Conservation (phyloP, 2,797 vertebrate genomes). For the Anguilla anguilla region DNA sequence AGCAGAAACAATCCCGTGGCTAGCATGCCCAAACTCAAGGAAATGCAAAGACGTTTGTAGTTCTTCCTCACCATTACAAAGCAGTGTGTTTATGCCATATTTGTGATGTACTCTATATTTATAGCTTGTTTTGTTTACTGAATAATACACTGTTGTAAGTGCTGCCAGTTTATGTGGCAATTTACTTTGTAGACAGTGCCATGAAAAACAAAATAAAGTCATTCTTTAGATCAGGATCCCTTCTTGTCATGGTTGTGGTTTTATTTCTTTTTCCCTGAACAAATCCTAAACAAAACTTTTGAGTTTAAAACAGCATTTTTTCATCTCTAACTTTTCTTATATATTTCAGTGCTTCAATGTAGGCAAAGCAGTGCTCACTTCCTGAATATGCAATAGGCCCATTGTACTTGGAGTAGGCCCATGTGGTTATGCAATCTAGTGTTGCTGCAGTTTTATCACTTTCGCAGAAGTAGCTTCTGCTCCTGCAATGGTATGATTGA, state of each 20-base stretch:
- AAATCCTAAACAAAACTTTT: background rate
- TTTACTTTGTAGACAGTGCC: background rate
- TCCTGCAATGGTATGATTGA: background rate
- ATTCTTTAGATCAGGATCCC: background rate
- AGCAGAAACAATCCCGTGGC: background rate
- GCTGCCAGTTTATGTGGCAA: background rate
- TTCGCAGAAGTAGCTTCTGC: background rate
- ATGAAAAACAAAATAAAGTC: background rate
- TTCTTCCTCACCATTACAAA: background rate
- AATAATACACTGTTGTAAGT: background rate
- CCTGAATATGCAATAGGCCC: background rate
- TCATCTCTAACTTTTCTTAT: background rate
- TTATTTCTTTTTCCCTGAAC: background rate
- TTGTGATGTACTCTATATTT: background rate
- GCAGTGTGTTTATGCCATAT: background rate
- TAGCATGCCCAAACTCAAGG: background rate
- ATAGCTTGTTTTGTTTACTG: background rate
- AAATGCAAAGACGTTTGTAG: background rate
- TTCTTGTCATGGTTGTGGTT: background rate
- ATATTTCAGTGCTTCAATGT: background rate
- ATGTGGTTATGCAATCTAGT: background rate
- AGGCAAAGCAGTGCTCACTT: background rate
- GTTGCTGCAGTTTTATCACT: background rate
- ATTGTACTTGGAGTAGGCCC: background rate
- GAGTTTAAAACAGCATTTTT: background rate